These are phyloP conservation scores for Minunthozetes semirufus DNA, from an alignment of 2,888 invertebrate species.

Conservation along the genomic window DNA sequence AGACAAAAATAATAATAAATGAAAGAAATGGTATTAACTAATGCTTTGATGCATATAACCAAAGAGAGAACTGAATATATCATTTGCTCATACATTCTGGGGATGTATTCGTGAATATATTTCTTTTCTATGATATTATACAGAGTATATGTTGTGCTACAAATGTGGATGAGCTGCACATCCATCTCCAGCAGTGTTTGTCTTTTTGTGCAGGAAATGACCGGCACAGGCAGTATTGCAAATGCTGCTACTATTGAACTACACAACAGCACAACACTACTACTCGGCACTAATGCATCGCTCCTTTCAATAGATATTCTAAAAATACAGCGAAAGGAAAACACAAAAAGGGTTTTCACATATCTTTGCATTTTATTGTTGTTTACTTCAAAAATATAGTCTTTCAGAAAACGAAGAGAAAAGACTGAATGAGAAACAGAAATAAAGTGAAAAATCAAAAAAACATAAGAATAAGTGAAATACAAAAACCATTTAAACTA, in stretches of 20 bases:
- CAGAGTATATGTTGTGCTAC: neutral
- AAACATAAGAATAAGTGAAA: neutral
- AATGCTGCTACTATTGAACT: neutral
- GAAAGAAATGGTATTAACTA: constrained; percentile 20
- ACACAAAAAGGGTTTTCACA: constrained; percentile 23
- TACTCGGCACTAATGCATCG: constrained; percentile 1
- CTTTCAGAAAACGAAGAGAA: neutral
- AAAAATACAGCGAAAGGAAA: neutral
- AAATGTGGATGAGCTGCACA: constrained; percentile 18
- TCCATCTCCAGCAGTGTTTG: constrained; percentile 28
- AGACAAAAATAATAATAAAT: constrained; percentile 15
- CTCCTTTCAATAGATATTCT: constrained; percentile 3
- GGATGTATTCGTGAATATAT: constrained; percentile 26
- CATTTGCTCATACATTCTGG: neutral
- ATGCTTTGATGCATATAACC: neutral
- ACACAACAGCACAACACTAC: neutral
- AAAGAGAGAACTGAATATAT: neutral
- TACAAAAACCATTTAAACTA: neutral
- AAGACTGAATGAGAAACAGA: neutral
- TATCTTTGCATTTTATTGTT: constrained; percentile 13
- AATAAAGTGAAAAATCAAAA: neutral
- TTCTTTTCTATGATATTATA: constrained; percentile 4
- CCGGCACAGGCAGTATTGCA: neutral
- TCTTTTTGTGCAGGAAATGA: constrained; percentile 30
- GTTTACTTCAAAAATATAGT: neutral